Conservation (phyloP, 30 jellyfish, hydroid and myxozoan species). For the Turritopsis rubra region DNA sequence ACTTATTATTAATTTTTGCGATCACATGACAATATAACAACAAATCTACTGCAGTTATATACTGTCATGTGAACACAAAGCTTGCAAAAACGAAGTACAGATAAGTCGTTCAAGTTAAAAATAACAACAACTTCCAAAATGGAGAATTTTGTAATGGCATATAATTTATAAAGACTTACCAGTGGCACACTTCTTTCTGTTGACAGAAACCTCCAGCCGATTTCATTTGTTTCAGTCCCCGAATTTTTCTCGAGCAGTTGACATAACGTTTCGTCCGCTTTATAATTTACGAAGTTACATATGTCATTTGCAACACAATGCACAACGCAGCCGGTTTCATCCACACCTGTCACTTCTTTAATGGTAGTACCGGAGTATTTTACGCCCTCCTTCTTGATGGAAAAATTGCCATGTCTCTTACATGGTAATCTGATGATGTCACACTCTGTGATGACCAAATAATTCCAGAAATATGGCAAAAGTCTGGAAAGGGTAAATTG, state of each 20-base stretch:
- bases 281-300: background rate
- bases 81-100: too few species aligned
- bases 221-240: background rate
- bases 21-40: too few species aligned
- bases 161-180: background rate
- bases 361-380: background rate
- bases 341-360: background rate
- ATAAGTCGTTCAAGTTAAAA: too few species aligned
- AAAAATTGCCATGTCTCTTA: background rate
- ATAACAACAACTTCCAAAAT: too few species aligned
- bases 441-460: background rate
- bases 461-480: background rate
- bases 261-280: background rate
- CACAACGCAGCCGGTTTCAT: background rate
- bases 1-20: too few species aligned
- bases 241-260: background rate
- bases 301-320: background rate
- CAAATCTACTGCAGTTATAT: too few species aligned
- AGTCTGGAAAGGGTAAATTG: background rate
- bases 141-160: too few species aligned
- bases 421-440: conserved; percentile 4
- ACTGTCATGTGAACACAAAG: too few species aligned
- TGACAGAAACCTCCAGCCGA: conserved; percentile 4
- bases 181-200: background rate
- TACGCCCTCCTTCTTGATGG: background rate